These are phyloP conservation scores for Barypeithes pellucidus DNA, from an alignment of 2,888 invertebrate genomes.

Conservation along the genomic window DNA sequence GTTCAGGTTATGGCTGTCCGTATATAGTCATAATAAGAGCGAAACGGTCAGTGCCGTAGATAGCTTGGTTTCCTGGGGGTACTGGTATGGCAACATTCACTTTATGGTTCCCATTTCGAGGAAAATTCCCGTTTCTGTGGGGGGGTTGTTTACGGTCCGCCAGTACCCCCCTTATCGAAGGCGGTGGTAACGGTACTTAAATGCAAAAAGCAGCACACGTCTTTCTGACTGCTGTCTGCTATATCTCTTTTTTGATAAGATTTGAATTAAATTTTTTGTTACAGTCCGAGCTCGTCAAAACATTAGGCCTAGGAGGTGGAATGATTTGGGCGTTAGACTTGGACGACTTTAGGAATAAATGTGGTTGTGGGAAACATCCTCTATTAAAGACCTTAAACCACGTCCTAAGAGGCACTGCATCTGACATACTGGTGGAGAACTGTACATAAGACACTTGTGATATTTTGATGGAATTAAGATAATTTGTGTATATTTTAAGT, in stretches of 20 bases:
- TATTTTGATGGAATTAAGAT: background rate
- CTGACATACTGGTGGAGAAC: constrained; percentile 59
- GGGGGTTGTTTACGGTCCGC: too few relatives aligned
- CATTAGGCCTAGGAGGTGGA: constrained; percentile 79
- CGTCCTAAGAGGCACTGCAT: constrained; percentile 71
- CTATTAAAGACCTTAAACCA: constrained; percentile 78
- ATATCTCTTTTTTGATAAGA: background rate
- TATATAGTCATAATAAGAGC: too few relatives aligned
- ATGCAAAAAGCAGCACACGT: too few relatives aligned
- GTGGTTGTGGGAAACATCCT: constrained; percentile 81
- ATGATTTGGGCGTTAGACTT: constrained; percentile 87
- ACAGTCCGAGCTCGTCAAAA: constrained; percentile 75
- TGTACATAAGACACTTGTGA: constrained; percentile 59
- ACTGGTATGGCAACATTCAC: too few relatives aligned
- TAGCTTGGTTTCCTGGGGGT: too few relatives aligned
- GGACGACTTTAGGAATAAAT: constrained; percentile 81
- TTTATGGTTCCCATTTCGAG: too few relatives aligned
- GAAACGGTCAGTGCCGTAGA: too few relatives aligned
- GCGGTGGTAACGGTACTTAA: too few relatives aligned
- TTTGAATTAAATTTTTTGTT: constrained; percentile 52
- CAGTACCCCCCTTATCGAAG: too few relatives aligned
- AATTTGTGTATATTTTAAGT: background rate
- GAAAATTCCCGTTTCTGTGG: too few relatives aligned
- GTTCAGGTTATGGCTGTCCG: too few relatives aligned
- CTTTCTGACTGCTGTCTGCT: too few relatives aligned